phyloP scores from a whole-genome alignment of 2,797 vertebrate genomes.

The Scomberomorus guttatus region DNA sequence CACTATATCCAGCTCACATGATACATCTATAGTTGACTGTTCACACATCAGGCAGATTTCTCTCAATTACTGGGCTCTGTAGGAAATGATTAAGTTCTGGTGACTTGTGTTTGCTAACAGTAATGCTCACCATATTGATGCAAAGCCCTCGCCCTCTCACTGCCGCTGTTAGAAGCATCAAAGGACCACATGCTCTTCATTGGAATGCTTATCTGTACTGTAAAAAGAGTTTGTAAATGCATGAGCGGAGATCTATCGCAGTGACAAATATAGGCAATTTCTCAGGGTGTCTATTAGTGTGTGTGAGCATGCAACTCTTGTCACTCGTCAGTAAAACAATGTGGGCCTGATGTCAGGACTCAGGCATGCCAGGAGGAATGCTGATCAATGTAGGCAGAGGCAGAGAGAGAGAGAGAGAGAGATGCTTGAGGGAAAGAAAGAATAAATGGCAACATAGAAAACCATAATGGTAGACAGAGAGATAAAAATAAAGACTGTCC shows the following conservation, averaged over 20 bases:
- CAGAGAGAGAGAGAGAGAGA: background rate
- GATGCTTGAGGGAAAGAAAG: background rate
- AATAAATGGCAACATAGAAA: background rate
- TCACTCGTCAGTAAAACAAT: constrained; percentile 19
- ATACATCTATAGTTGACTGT: background rate
- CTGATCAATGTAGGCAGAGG: constrained; percentile 7
- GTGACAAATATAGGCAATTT: background rate
- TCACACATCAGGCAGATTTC: background rate
- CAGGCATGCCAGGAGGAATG: constrained; percentile 28
- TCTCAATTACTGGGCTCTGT: background rate
- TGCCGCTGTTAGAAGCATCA: background rate
- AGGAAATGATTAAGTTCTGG: background rate
- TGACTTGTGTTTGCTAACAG: background rate
- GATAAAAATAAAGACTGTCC: background rate
- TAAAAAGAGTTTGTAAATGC: background rate
- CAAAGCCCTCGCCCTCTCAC: background rate
- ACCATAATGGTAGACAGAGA: background rate
- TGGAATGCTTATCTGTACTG: background rate
- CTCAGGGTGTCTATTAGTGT: background rate
- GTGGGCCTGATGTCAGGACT: constrained; percentile 25
- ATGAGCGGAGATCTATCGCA: background rate
- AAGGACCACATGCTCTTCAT: background rate
- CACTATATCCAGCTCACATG: background rate
- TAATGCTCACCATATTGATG: too few species aligned
- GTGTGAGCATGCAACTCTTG: background rate